Evolutionary conservation across 2,797 vertebrate genomes (phyloP).

Genomic region (Parauchenoglanis punctatus): DNA sequence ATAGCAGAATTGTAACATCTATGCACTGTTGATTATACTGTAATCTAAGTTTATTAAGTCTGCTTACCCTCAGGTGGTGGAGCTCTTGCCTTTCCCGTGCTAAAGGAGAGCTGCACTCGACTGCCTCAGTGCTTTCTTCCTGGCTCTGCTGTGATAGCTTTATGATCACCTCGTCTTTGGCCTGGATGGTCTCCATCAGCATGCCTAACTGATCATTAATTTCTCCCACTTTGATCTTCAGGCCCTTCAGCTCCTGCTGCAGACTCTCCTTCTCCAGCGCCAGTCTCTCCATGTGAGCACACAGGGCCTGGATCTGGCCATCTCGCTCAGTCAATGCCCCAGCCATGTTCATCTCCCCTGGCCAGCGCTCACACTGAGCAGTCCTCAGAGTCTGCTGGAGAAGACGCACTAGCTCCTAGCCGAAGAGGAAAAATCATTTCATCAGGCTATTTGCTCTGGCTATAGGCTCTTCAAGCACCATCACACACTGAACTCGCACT

Average conservation of each 20-base stretch:
- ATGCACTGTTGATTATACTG: background rate
- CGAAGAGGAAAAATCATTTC: background rate
- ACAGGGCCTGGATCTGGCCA: slow-evolving; percentile 84
- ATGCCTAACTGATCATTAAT: slow-evolving; percentile 90
- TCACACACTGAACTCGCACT: background rate
- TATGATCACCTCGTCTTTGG: slow-evolving; percentile 96
- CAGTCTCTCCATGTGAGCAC: slow-evolving; percentile 85
- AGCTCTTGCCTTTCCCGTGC: slow-evolving; percentile 84
- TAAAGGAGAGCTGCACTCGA: slow-evolving; percentile 50
- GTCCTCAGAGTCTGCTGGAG: slow-evolving; percentile 94
- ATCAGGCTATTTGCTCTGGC: background rate
- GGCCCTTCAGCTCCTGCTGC: slow-evolving; percentile 83
- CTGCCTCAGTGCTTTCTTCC: slow-evolving; percentile 67
- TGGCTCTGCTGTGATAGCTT: slow-evolving; percentile 82
- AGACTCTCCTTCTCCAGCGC: slow-evolving; percentile 86
- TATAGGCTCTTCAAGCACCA: background rate
- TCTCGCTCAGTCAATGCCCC: slow-evolving; percentile 83
- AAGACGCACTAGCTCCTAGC: slow-evolving; percentile 91
- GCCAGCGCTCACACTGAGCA: slow-evolving; percentile 84
- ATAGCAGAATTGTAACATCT: background rate
- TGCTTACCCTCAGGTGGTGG: slow-evolving; percentile 84
- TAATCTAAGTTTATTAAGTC: background rate
- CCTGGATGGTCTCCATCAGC: slow-evolving; percentile 97
- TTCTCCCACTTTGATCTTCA: slow-evolving; percentile 88
- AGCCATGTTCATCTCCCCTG: slow-evolving; percentile 21